These are phyloP conservation scores for Polydrusus pterygomalis DNA, from an alignment of 2,888 invertebrate species.

Conservation along the genomic window DNA sequence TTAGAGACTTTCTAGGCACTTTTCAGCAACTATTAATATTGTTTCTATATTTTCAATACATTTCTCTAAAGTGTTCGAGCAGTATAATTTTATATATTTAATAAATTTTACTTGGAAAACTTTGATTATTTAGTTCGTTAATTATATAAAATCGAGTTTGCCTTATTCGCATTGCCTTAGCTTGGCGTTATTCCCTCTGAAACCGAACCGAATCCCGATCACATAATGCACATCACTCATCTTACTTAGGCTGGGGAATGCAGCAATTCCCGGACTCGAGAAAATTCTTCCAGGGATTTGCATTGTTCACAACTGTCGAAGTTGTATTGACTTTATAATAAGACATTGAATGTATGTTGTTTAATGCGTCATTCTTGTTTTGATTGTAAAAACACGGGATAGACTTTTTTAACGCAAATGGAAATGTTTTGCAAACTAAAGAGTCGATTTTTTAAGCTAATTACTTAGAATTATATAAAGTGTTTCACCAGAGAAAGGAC, in stretches of 20 bases:
- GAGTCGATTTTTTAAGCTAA: too few relatives aligned
- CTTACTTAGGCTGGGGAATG: conserved; percentile 13
- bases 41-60: not conserved
- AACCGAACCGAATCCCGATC: conserved; percentile 33
- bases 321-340: conserved; percentile 20
- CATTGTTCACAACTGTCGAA: conserved; percentile 29
- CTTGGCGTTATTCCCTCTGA: conserved; percentile 21
- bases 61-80: not conserved
- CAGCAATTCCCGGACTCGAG: conserved; percentile 28
- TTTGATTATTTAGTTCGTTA: conserved; percentile 3
- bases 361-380: too few relatives aligned
- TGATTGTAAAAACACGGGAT: too few relatives aligned
- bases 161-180: not conserved
- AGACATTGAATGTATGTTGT: not conserved
- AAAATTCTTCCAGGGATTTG: conserved; percentile 38
- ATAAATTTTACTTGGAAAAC: not conserved
- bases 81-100: conserved; percentile 9
- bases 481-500: too few relatives aligned
- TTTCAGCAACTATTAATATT: too few relatives aligned
- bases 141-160: conserved; percentile 16
- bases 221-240: conserved; percentile 42
- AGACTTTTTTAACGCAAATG: too few relatives aligned
- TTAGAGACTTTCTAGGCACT: too few relatives aligned
- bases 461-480: too few relatives aligned
- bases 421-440: too few relatives aligned